A percentile compares a stretch with the other conserved stretches of the same genome.
phyloP scores from a whole-genome alignment of 2,888 invertebrate genomes.

The Plebejus anna region DNA sequence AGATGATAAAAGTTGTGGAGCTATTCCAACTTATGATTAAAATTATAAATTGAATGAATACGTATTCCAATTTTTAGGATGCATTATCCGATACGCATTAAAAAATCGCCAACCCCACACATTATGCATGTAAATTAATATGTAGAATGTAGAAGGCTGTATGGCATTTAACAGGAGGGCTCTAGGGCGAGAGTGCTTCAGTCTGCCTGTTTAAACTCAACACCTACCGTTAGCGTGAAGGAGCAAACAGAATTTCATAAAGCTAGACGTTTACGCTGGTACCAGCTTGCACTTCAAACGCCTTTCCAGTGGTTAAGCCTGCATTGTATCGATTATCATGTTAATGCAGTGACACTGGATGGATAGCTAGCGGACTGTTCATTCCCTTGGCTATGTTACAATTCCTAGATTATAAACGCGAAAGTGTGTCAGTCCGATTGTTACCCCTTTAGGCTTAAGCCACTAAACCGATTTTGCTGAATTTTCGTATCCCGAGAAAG shows the following conservation, averaged over 20 bases:
- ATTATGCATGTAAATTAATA: slow-evolving; percentile 6
- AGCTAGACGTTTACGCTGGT: slow-evolving; percentile 16
- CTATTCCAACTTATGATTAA: no score
- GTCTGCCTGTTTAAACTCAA: slow-evolving; percentile 15
- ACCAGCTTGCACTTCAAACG: slow-evolving; percentile 17
- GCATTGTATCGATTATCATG: slow-evolving; percentile 17
- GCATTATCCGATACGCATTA: neutral
- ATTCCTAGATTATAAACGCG: neutral
- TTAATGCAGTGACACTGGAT: neutral
- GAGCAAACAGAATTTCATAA: slow-evolving; percentile 15
- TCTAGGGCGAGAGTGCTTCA: slow-evolving; percentile 15
- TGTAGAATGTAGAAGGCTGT: slow-evolving; percentile 3
- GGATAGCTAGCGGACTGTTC: neutral
- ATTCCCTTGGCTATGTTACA: neutral
- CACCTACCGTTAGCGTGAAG: slow-evolving; percentile 16
- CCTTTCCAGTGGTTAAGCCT: neutral
- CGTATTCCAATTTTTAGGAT: no score
- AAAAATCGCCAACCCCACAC: neutral
- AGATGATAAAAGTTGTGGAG: no score
- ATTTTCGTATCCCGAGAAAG: no score
- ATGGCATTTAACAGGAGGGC: slow-evolving; percentile 18
- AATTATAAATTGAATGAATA: no score
- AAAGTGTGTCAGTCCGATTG: no score
- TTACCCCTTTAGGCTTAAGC: no score
- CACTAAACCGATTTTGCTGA: no score